Conservation (phyloP, 53 echinoderm and acorn worm species). For the Apostichopus leukothele region DNA sequence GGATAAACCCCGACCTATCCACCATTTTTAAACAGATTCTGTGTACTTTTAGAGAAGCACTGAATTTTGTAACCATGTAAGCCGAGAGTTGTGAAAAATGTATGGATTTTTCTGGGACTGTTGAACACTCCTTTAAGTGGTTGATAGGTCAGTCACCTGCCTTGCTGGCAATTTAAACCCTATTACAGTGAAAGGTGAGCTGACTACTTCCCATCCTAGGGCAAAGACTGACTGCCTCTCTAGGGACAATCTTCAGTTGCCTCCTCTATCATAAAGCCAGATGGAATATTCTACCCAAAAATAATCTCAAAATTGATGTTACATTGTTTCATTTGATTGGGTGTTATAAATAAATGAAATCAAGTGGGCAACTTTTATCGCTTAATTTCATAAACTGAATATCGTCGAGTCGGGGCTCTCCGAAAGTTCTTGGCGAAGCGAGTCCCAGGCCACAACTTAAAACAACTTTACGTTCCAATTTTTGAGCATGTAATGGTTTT, state of each 20-base stretch:
- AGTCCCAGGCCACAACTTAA: neutral
- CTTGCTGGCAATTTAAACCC: slow-evolving; percentile 1
- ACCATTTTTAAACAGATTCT: no score
- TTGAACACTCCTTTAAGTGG: neutral
- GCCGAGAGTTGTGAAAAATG: no score
- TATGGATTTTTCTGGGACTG: neutral
- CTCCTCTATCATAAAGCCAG: neutral
- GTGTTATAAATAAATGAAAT: slow-evolving; percentile 33
- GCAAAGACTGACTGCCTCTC: slow-evolving; percentile 19
- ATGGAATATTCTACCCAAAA: slow-evolving; percentile 28
- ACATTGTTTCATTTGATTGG: slow-evolving; percentile 24
- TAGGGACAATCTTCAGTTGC: slow-evolving; percentile 21
- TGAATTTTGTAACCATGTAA: no score
- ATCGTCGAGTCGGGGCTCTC: neutral
- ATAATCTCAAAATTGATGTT: slow-evolving; percentile 21
- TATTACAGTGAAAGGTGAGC: slow-evolving; percentile 11
- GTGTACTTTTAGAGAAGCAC: no score
- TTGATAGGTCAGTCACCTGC: slow-evolving; percentile 32
- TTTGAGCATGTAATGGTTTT: slow-evolving; percentile 6
- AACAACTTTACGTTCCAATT: slow-evolving; percentile 28
- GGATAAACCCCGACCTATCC: no score
- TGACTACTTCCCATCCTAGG: slow-evolving; percentile 22
- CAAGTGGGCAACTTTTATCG: slow-evolving; percentile 5
- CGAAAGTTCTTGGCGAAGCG: neutral
- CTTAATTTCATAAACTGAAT: slow-evolving; percentile 42